Evolutionary conservation across 2,113 vertebrate genomes (phyloP).

Genomic region (Hipposideros armiger): DNA sequence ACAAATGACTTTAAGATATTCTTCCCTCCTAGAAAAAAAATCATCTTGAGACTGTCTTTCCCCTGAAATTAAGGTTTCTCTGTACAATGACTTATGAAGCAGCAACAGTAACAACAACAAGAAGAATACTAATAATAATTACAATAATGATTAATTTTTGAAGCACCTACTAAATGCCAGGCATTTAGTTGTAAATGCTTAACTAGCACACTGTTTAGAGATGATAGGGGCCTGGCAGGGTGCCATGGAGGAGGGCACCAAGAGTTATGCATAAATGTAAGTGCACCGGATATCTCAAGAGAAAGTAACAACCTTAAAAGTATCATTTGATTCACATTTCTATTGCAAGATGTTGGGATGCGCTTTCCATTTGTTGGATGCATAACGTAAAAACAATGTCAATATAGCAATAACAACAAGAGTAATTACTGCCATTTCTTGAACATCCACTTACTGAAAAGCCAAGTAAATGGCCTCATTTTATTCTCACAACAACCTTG

Average conservation of each 20-base stretch:
- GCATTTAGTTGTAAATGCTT: background rate
- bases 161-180: background rate
- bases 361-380: slow-evolving; percentile 35
- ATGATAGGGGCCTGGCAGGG: background rate
- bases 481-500: background rate
- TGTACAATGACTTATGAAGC: background rate
- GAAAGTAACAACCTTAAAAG: background rate
- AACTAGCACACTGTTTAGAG: background rate
- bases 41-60: slow-evolving; percentile 3
- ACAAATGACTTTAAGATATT: slow-evolving; percentile 2
- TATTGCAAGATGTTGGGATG: background rate
- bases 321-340: slow-evolving; percentile 31
- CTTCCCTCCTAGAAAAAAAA: background rate
- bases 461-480: slow-evolving; percentile 29
- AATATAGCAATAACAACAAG: slow-evolving; percentile 21
- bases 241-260: background rate
- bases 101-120: background rate
- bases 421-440: slow-evolving; percentile 39
- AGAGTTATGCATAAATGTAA: background rate
- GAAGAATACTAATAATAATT: background rate
- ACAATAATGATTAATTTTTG: background rate
- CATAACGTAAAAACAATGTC: slow-evolving; percentile 3
- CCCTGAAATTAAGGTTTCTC: background rate
- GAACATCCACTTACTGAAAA: slow-evolving; percentile 33
- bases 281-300: background rate